phyloP scores from a whole-genome alignment of 2,113 vertebrate species.

The Notarius lentiginosus region DNA sequence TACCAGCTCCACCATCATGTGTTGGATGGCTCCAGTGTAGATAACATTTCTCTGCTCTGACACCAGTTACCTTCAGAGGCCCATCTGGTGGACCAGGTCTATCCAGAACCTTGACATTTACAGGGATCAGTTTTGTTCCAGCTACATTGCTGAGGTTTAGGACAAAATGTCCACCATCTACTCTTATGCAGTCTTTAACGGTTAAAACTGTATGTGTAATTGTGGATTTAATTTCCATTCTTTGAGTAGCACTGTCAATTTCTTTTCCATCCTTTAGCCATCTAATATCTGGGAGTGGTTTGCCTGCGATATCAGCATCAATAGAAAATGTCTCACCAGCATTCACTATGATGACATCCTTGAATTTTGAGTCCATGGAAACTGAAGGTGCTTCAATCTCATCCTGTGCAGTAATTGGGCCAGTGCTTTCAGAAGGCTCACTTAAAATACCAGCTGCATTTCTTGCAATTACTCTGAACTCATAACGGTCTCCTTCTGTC shows the following conservation, averaged over 20 bases:
- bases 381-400: constrained; percentile 92
- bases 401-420: constrained; percentile 94
- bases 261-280: constrained; percentile 96
- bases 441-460: constrained; percentile 90
- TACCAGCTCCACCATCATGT: constrained; percentile 90
- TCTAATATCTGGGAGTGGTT: constrained; percentile 86
- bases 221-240: constrained; percentile 93
- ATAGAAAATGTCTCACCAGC: constrained; percentile 91
- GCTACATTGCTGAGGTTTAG: constrained; percentile 93
- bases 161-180: constrained; percentile 91
- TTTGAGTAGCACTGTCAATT: constrained; percentile 84
- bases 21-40: constrained; percentile 90
- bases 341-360: constrained; percentile 85
- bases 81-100: constrained; percentile 94
- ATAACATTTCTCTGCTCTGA: constrained; percentile 95
- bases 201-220: constrained; percentile 83
- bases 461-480: constrained; percentile 94
- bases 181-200: constrained; percentile 91
- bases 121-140: constrained; percentile 89
- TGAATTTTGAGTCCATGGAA: constrained; percentile 92
- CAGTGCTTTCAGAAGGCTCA: constrained; percentile 89
- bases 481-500: constrained; percentile 88
- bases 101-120: constrained; percentile 94
- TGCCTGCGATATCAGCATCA: constrained; percentile 93
- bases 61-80: constrained; percentile 88